These are phyloP conservation scores for Cacatua alba DNA, from an alignment of 2,113 vertebrate species.

Conservation along the genomic window DNA sequence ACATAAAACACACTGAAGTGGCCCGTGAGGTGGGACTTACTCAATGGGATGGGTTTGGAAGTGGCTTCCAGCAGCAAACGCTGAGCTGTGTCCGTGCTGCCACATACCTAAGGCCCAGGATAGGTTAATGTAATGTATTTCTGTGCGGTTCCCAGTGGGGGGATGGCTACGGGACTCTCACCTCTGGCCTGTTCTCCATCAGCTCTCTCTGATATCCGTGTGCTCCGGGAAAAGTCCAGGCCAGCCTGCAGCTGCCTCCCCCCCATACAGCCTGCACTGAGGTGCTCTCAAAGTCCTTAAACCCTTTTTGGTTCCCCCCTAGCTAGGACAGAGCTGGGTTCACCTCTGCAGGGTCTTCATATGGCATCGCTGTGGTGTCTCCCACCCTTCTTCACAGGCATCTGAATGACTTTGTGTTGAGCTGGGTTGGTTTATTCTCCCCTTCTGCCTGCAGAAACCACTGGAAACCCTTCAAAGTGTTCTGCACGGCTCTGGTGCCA, in stretches of 20 bases:
- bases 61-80: neutral
- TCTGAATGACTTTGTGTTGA: fast-evolving
- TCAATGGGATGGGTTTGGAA: neutral
- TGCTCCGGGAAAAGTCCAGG: neutral
- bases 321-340: neutral
- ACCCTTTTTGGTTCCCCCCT: neutral
- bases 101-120: neutral
- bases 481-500: neutral
- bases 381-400: neutral
- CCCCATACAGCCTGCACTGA: fast-evolving
- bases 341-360: neutral
- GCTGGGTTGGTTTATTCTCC: neutral
- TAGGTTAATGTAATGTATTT: neutral
- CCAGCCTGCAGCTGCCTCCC: neutral
- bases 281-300: neutral
- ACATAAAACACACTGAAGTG: neutral
- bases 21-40: fast-evolving
- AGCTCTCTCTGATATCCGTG: neutral
- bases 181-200: neutral
- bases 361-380: neutral
- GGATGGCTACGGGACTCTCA: neutral
- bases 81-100: neutral
- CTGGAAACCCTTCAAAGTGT: neutral
- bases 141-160: neutral
- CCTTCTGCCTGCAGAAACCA: neutral